Conservation (phyloP, 2,797 vertebrate genomes). For the Enteromius afrohamiltoni region DNA sequence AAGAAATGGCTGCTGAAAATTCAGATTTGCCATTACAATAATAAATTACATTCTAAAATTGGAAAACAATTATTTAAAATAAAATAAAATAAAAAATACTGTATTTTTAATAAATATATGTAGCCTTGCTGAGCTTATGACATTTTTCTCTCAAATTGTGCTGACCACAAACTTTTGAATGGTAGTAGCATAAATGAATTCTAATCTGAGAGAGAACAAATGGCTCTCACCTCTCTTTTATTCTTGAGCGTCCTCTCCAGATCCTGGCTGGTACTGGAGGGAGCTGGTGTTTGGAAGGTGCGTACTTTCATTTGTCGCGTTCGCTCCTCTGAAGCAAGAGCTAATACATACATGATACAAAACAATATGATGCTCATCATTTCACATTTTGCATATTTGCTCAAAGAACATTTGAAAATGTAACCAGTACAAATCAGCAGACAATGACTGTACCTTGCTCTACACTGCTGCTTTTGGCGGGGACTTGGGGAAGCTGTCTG, state of each 20-base stretch:
- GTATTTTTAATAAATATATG: not conserved
- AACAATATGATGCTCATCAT: not conserved
- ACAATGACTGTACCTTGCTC: constrained; percentile 86
- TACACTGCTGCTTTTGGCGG: constrained; percentile 90
- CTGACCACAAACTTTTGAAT: not conserved
- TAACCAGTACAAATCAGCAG: not conserved
- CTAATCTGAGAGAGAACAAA: not conserved
- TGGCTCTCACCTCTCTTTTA: constrained; percentile 82
- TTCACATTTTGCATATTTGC: not conserved
- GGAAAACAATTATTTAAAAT: not conserved
- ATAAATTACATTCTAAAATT: not conserved
- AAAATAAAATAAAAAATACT: not conserved
- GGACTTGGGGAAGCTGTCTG: constrained; percentile 95
- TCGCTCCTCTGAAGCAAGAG: constrained; percentile 95
- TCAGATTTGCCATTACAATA: not conserved
- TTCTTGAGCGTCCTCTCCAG: constrained; percentile 91
- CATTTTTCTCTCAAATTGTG: not conserved
- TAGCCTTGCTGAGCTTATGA: not conserved
- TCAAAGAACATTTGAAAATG: not conserved
- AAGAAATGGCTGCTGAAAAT: not conserved
- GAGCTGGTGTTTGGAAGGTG: constrained; percentile 88
- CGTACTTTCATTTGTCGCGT: constrained; percentile 93
- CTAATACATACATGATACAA: constrained; percentile 68
- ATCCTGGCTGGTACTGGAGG: constrained; percentile 93
- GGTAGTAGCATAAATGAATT: not conserved